Percentiles rank a stretch among this genome's conserved stretches.
Evolutionary conservation across 2,113 vertebrate species (phyloP).

Genomic region (Genyomyrus donnyi): DNA sequence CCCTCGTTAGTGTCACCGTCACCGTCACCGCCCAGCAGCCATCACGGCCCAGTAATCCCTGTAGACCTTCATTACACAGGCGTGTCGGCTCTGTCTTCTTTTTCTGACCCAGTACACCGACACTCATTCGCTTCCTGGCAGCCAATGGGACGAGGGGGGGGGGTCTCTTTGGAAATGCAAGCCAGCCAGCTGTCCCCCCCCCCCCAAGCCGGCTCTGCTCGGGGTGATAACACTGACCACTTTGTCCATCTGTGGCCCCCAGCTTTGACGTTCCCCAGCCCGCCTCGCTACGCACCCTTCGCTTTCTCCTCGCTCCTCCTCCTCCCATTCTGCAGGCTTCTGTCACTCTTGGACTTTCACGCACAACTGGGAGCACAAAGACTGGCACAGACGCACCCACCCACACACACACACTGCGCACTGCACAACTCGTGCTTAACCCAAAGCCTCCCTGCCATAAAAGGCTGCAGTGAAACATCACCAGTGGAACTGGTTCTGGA

Average conservation of each 20-base stretch:
- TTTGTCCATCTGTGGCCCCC: slow-evolving; percentile 32
- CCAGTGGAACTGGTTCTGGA: not conserved
- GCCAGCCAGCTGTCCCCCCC: slow-evolving; percentile 53
- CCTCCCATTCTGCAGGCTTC: slow-evolving; percentile 15
- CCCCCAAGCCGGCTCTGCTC: slow-evolving; percentile 29
- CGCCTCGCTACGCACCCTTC: not conserved
- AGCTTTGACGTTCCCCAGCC: not conserved
- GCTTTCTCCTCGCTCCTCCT: slow-evolving; percentile 15
- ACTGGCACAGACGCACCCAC: not conserved
- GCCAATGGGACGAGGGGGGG: not conserved
- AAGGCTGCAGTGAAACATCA: not conserved
- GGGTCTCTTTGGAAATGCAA: slow-evolving; percentile 47
- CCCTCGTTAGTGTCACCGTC: not conserved
- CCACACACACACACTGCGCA: slow-evolving; percentile 41
- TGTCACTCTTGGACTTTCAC: not conserved
- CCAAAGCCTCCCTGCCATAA: not conserved
- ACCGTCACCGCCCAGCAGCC: no score
- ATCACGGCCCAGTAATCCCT: not conserved
- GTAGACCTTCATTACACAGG: not conserved
- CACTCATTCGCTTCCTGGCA: not conserved
- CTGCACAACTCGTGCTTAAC: not conserved
- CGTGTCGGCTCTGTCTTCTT: no score
- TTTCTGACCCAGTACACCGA: not conserved
- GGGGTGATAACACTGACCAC: slow-evolving; percentile 45
- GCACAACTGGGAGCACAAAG: not conserved